A percentile compares a stretch with the other conserved stretches of the same genome.
These are phyloP conservation scores for Balanococcus diminutus DNA, from an alignment of 2,888 invertebrate genomes.

Conservation along the genomic window DNA sequence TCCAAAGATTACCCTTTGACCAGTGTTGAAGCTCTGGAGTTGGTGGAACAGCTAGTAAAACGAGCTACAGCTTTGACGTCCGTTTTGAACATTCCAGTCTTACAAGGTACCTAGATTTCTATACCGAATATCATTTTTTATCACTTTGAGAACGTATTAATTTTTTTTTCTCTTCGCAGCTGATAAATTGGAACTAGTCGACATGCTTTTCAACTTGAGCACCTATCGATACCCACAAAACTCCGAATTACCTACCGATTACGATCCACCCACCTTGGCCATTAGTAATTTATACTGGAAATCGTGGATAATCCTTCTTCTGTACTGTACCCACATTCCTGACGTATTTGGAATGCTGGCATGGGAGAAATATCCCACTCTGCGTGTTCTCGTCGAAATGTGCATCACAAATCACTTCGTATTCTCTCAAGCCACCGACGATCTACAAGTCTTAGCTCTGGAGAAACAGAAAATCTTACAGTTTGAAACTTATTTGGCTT, in stretches of 20 bases:
- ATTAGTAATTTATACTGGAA: slow-evolving; percentile 95
- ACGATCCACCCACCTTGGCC: slow-evolving; percentile 84
- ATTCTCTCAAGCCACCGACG: slow-evolving; percentile 72
- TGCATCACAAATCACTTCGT: slow-evolving; percentile 87
- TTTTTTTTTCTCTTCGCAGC: slow-evolving; percentile 61
- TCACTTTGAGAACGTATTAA: background rate
- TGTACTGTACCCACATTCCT: slow-evolving; percentile 92
- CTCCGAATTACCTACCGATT: slow-evolving; percentile 79
- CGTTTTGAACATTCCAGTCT: slow-evolving; percentile 71
- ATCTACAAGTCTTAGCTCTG: slow-evolving; percentile 71
- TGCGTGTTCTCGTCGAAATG: slow-evolving; percentile 92
- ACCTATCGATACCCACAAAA: slow-evolving; percentile 93
- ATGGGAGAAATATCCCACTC: slow-evolving; percentile 89
- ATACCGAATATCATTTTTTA: background rate
- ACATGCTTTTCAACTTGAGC: slow-evolving; percentile 87
- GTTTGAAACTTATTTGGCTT: slow-evolving; percentile 90
- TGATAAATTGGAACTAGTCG: slow-evolving; percentile 83
- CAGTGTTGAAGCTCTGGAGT: slow-evolving; percentile 82
- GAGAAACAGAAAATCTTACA: slow-evolving; percentile 82
- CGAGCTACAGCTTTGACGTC: slow-evolving; percentile 79
- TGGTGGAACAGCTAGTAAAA: slow-evolving; percentile 82
- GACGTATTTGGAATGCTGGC: slow-evolving; percentile 81
- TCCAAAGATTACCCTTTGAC: slow-evolving; percentile 81
- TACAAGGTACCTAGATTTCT: slow-evolving; percentile 60
- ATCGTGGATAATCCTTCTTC: slow-evolving; percentile 84